These are phyloP conservation scores for Cryptocephalus moraei DNA, from an alignment of 2,888 invertebrate genomes.

Conservation along the genomic window DNA sequence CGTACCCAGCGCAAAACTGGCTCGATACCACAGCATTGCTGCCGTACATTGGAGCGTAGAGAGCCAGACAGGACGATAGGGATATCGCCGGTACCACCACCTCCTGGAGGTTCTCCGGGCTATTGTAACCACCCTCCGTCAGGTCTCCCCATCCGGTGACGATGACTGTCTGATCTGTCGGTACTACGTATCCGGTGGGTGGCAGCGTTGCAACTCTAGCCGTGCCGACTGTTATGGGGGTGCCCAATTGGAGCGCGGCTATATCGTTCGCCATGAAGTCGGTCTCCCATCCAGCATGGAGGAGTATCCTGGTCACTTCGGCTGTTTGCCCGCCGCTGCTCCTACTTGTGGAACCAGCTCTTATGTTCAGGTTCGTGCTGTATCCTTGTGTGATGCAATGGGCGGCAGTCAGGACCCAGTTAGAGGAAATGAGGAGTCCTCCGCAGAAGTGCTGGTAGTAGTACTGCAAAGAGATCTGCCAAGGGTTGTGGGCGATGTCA, in stretches of 20 bases:
- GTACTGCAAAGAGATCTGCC: background rate
- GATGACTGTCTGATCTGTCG: background rate
- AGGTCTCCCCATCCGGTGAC: background rate
- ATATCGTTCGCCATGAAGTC: background rate
- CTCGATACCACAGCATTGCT: background rate
- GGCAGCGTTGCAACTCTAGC: background rate
- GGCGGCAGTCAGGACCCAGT: background rate
- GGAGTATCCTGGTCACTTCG: background rate
- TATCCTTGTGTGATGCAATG: background rate
- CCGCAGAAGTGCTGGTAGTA: background rate
- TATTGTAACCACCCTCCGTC: background rate
- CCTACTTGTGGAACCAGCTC: background rate
- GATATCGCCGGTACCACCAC: background rate
- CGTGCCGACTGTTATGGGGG: background rate
- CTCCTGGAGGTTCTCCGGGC: background rate
- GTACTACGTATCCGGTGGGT: background rate
- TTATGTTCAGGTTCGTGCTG: background rate
- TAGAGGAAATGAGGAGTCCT: background rate
- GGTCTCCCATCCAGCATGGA: background rate
- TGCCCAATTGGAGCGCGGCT: background rate
- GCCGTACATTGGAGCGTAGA: too few relatives aligned
- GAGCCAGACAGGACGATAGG: too few relatives aligned
- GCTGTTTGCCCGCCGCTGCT: background rate
- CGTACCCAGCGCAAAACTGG: background rate
- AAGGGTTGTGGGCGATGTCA: background rate